Conservation (phyloP, 2,113 vertebrate species). For the Gorsachius goisagi region DNA sequence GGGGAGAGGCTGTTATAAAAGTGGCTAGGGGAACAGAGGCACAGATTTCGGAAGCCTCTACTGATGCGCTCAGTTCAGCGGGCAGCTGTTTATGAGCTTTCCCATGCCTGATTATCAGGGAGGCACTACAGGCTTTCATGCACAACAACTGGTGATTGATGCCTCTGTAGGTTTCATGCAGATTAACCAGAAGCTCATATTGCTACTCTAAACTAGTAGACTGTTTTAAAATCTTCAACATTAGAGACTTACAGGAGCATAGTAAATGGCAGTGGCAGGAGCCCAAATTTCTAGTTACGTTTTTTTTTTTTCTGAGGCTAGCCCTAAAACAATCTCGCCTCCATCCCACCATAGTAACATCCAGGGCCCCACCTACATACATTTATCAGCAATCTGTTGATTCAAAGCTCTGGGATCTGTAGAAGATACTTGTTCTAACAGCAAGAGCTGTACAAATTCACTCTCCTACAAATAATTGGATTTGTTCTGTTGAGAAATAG, state of each 20-base stretch:
- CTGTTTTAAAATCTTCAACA: neutral
- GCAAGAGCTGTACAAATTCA: neutral
- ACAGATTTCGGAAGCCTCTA: neutral
- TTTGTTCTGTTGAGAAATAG: neutral
- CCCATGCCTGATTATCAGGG: neutral
- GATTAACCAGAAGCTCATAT: neutral
- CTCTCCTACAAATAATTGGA: neutral
- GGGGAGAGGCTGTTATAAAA: neutral
- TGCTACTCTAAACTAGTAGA: neutral
- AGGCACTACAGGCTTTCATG: neutral
- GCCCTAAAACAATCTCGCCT: neutral
- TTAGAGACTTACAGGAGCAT: neutral
- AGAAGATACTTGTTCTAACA: conserved; percentile 11
- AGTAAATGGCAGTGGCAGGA: neutral
- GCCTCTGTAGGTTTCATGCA: neutral
- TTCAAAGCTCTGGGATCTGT: neutral
- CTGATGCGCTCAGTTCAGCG: neutral
- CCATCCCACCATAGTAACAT: neutral
- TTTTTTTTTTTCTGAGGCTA: neutral
- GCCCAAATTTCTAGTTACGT: neutral
- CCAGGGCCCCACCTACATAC: neutral
- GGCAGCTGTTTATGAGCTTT: neutral
- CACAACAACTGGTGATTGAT: neutral
- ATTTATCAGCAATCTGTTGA: conserved; percentile 1
- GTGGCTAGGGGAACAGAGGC: conserved; percentile 23